Evolutionary conservation across 1,140 invertebrate genomes (phyloP), one percentile per base, ranked within the genome.

Genomic region (Subanguina moxae): DNA sequence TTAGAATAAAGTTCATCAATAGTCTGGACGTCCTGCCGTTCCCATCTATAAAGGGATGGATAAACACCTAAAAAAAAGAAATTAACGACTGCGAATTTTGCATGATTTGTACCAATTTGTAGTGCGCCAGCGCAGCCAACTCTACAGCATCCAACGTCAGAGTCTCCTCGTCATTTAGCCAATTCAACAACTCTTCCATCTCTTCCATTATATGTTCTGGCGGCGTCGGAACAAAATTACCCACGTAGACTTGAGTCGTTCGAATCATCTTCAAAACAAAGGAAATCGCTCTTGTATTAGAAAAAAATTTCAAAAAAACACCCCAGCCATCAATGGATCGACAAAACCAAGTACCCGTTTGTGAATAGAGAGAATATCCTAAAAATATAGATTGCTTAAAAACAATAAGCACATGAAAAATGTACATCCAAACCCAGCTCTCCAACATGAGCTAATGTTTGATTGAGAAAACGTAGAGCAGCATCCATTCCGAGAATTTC

Each of bases 1-100:
- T 94, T n/a, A 97, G 85, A 68, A 97, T 89, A 68, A 94, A 87
- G 83, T 97, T 97, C 93, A 97, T 97, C 0, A 97, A 85, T 9
- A 97, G 85, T 45, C 94, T 85, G 1, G 92, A 92, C 0, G 94
- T 97, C 76, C 94, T 86, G 0, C 94, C 94, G 83, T 97, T 97
- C 30, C 78, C 78, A 78, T 86, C 85, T 62, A 85, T 84, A 75
- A 86, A 86, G 21, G 85, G 85, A 67, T 80, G 78, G 7, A 80
- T 75, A 57, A 69, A 73, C 0, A 79, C 74, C 74, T 76, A 62
- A 76, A 77, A 71, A 23, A 21, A 43, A 17, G 65, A 25, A 19
- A 15, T 65, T 19, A 21, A 72, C 5, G 8, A n/a, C 1, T 30
- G 5, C 17, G 1, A 3, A 72, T 3, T 17, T 43, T 71, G 21